phyloP scores from a whole-genome alignment of 1,140 invertebrate species.

The Pteromalus puparum region DNA sequence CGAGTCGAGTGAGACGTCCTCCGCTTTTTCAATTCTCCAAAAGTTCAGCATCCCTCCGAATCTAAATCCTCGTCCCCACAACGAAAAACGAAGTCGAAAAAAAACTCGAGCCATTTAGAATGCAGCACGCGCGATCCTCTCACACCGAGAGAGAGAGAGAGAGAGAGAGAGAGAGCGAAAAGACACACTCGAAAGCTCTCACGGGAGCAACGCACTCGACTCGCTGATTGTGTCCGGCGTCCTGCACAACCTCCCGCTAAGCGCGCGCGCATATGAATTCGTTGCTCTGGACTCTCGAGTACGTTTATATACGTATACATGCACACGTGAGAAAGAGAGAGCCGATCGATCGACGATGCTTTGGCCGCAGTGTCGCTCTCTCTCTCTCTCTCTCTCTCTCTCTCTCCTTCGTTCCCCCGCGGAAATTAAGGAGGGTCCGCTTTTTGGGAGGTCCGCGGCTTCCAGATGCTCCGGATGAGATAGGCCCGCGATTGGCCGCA shows the following conservation, averaged over 20 bases:
- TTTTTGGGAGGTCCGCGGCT: conserved; percentile 16
- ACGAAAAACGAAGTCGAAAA: background rate
- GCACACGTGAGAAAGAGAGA: too few species aligned
- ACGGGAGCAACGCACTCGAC: background rate
- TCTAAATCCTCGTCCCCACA: background rate
- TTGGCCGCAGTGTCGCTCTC: background rate
- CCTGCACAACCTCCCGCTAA: background rate
- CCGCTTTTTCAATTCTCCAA: too few species aligned
- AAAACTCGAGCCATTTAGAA: background rate
- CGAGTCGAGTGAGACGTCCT: too few species aligned
- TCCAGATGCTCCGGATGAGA: background rate
- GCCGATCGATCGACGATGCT: background rate
- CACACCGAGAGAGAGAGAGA: too few species aligned
- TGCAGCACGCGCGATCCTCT: background rate
- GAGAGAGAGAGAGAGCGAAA: too few species aligned
- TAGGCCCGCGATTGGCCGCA: background rate
- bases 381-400: background rate
- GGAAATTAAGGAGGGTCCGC: conserved; percentile 20
- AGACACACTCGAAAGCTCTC: background rate
- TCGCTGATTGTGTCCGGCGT: background rate
- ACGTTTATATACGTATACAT: background rate
- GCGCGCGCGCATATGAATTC: background rate
- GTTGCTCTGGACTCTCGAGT: background rate
- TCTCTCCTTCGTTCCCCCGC: background rate
- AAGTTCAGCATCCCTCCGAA: too few species aligned